Evolutionary conservation across 2,797 vertebrate species (phyloP).

Genomic region (Esox lucius): DNA sequence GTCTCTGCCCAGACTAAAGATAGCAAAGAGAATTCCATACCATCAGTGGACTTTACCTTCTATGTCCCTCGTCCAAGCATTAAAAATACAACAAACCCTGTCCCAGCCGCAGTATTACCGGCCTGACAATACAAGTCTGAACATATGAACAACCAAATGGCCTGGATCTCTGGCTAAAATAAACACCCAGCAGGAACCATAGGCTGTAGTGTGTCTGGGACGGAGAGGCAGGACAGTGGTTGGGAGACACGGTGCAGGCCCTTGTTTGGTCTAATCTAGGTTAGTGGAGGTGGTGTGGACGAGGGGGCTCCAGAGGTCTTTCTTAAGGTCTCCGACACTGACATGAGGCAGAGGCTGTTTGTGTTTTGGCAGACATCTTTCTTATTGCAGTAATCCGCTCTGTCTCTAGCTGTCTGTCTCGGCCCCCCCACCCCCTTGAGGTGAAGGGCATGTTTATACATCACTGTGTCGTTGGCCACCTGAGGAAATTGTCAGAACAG

Average conservation of each 20-base stretch:
- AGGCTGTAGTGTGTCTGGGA: not conserved
- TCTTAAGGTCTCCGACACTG: slow-evolving; percentile 58
- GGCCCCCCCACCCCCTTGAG: not conserved
- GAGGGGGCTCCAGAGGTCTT: slow-evolving; percentile 10
- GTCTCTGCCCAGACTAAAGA: slow-evolving; percentile 70
- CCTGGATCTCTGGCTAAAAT: slow-evolving; percentile 53
- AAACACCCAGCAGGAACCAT: slow-evolving; percentile 53
- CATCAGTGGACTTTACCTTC: slow-evolving; percentile 65
- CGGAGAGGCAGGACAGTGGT: not conserved
- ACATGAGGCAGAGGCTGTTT: slow-evolving; percentile 61
- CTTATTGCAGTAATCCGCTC: slow-evolving; percentile 68
- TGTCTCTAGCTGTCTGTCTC: slow-evolving; percentile 63
- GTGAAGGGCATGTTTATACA: no score
- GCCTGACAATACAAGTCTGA: slow-evolving; percentile 52
- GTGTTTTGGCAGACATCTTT: slow-evolving; percentile 70
- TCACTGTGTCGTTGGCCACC: no score
- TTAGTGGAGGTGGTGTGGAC: slow-evolving; percentile 20
- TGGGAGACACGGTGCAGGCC: not conserved
- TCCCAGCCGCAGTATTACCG: slow-evolving; percentile 37
- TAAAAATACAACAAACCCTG: slow-evolving; percentile 74
- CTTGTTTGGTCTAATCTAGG: slow-evolving; percentile 23
- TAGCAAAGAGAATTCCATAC: slow-evolving; percentile 65
- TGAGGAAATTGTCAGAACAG: no score
- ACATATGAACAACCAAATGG: slow-evolving; percentile 57
- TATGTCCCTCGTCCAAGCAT: slow-evolving; percentile 68